Conservation (phyloP, 2,888 invertebrate genomes). For the Zygaena filipendulae region DNA sequence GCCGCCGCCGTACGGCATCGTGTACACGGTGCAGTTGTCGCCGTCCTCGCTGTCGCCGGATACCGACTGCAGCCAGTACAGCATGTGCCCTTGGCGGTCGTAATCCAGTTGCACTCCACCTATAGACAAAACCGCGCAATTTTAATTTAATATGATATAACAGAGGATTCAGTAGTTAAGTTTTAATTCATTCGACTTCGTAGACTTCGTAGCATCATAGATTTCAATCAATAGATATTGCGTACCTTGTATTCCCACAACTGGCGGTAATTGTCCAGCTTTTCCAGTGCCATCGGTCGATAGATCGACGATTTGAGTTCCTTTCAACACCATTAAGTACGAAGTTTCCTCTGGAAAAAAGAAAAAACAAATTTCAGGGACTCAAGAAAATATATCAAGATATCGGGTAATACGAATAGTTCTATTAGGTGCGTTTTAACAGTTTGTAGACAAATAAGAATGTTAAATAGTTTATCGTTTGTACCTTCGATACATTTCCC, state of each 20-base stretch:
- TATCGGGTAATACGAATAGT: too few relatives aligned
- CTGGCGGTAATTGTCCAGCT: conserved; percentile 84
- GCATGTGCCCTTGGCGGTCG: conserved; percentile 83
- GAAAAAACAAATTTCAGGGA: too few relatives aligned
- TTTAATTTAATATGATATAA: background rate
- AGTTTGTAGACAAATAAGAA: background rate
- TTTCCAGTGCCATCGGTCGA: conserved; percentile 80
- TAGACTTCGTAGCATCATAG: too few relatives aligned
- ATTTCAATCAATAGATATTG: too few relatives aligned
- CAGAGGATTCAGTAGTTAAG: too few relatives aligned
- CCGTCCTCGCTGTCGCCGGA: conserved; percentile 76
- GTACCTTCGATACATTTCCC: conserved; percentile 77
- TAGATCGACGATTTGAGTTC: conserved; percentile 89
- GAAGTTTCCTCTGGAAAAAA: conserved; percentile 78
- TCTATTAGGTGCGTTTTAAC: too few relatives aligned
- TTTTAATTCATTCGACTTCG: too few relatives aligned
- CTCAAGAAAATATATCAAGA: too few relatives aligned
- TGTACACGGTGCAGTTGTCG: conserved; percentile 88
- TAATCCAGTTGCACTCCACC: conserved; percentile 92
- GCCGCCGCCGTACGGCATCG: conserved; percentile 86
- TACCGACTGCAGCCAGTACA: conserved; percentile 88
- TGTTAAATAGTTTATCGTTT: too few relatives aligned
- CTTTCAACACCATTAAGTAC: conserved; percentile 90
- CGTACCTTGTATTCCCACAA: conserved; percentile 79
- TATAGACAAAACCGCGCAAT: too few relatives aligned